Conservation (phyloP, 2,797 vertebrate genomes). For the Hipposideros larvatus region DNA sequence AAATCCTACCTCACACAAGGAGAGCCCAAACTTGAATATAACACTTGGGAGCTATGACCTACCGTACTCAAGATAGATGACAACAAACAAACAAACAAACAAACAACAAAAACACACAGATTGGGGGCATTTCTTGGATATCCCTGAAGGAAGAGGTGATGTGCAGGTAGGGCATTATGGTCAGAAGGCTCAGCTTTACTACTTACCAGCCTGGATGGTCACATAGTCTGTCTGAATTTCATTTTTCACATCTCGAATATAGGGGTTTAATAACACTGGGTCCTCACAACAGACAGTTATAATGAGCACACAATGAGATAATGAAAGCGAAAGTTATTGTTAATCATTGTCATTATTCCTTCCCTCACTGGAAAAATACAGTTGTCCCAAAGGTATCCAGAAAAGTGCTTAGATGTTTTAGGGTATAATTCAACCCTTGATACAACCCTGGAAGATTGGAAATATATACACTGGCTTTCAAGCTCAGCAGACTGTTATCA, state of each 20-base stretch:
- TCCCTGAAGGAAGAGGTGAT: background rate
- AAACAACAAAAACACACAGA: background rate
- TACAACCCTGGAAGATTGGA: background rate
- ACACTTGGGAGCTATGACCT: background rate
- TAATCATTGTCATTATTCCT: background rate
- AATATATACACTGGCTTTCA: background rate
- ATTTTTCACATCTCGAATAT: constrained; percentile 16
- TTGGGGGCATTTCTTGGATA: background rate
- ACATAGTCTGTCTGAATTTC: background rate
- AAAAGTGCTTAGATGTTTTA: background rate
- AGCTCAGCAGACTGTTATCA: background rate
- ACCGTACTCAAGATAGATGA: background rate
- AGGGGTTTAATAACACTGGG: background rate
- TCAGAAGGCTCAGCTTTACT: background rate
- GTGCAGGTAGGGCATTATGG: background rate
- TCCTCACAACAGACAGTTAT: background rate
- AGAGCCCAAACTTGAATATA: background rate
- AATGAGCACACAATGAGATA: constrained; percentile 36
- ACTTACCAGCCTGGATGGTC: background rate
- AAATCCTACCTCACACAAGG: background rate
- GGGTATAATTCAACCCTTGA: background rate
- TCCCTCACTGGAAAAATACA: background rate
- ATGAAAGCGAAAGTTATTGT: constrained; percentile 20
- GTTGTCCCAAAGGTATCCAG: background rate
- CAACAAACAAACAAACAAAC: background rate